Percentiles rank a stretch among this genome's conserved stretches.
Conservation (phyloP, 2,888 invertebrate species). For the Ligdia adustata region DNA sequence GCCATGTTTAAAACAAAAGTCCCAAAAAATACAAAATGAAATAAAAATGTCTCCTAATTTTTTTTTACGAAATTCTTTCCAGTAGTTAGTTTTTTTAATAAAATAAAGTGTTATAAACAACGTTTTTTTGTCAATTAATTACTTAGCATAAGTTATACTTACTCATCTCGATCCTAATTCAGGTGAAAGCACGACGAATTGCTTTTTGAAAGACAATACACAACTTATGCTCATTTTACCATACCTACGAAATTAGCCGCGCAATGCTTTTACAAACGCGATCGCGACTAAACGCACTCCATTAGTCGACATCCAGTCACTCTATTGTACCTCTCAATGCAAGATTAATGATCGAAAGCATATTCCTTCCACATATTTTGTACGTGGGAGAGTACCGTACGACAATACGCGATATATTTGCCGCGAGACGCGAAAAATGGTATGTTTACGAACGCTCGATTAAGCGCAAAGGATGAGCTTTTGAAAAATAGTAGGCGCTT, state of each 20-base stretch:
- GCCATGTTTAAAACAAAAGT: too few species aligned
- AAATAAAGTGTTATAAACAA: too few species aligned
- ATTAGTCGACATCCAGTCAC: conserved; percentile 50
- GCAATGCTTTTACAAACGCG: conserved; percentile 53
- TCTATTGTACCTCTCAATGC: conserved; percentile 73
- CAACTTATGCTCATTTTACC: conserved; percentile 48
- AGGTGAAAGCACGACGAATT: conserved; percentile 59
- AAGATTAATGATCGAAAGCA: conserved; percentile 79
- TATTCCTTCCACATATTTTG: conserved; percentile 46
- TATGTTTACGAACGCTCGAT: conserved; percentile 80
- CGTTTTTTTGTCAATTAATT: too few species aligned
- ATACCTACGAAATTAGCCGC: too few species aligned
- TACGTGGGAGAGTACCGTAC: conserved; percentile 61
- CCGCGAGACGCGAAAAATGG: conserved; percentile 74
- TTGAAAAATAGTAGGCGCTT: conserved; percentile 68
- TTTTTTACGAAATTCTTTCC: too few species aligned
- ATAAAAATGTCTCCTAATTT: too few species aligned
- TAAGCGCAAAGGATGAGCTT: conserved; percentile 70
- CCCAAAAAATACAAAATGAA: too few species aligned
- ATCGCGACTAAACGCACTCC: conserved; percentile 67
- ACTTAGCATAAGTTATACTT: background rate
- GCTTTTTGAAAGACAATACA: conserved; percentile 58
- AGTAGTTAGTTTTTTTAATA: too few species aligned
- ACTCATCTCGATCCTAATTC: too few species aligned
- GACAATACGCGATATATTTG: conserved; percentile 72